A percentile compares a stretch with the other conserved stretches of the same genome.
These are phyloP conservation scores for Capromys pilorides DNA, from an alignment of 2,797 vertebrate genomes.

Conservation along the genomic window DNA sequence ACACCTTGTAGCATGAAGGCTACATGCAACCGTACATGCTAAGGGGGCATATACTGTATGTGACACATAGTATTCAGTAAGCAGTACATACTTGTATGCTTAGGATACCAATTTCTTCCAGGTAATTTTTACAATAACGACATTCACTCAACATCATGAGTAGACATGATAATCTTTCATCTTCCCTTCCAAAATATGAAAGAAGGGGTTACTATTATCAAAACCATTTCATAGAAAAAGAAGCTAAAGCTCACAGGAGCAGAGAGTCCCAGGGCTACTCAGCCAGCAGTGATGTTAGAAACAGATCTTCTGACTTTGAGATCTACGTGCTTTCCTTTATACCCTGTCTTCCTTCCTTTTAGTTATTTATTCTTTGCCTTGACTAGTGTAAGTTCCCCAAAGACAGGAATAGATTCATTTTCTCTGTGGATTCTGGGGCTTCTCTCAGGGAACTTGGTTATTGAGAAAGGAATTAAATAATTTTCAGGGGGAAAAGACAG, in stretches of 20 bases:
- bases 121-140: neutral
- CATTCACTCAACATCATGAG: neutral
- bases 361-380: slow-evolving; percentile 59
- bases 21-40: neutral
- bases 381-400: slow-evolving; percentile 57
- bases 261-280: neutral
- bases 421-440: slow-evolving; percentile 54
- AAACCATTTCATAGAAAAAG: slow-evolving; percentile 26
- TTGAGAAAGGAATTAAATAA: slow-evolving; percentile 76
- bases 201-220: neutral
- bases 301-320: neutral
- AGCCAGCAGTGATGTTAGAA: neutral
- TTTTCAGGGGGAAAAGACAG: slow-evolving; percentile 68
- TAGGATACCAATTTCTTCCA: neutral
- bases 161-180: neutral
- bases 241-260: neutral
- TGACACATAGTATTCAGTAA: neutral
- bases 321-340: neutral
- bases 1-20: neutral
- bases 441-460: slow-evolving; percentile 71
- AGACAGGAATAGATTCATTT: slow-evolving; percentile 72
- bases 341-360: neutral
- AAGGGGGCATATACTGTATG: neutral
- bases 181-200: neutral
- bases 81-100: neutral